These are phyloP conservation scores for Oryzias curvinotus DNA, from an alignment of 2,113 vertebrate species.

Conservation along the genomic window DNA sequence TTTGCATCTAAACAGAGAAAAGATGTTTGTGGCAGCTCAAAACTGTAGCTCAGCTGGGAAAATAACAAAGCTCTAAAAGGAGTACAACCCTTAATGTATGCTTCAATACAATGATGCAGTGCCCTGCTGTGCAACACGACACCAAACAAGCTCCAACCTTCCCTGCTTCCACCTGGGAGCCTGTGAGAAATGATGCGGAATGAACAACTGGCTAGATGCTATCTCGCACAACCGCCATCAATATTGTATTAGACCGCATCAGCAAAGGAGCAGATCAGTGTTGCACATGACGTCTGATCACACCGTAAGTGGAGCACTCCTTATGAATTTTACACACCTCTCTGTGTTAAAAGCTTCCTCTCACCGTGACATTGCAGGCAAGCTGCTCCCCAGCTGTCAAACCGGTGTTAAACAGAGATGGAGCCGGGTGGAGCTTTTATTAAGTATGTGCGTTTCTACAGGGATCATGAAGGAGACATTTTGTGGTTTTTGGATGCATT, in stretches of 20 bases:
- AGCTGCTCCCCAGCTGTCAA: slow-evolving; percentile 58
- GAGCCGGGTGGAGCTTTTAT: slow-evolving; percentile 21
- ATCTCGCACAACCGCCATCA: slow-evolving; percentile 63
- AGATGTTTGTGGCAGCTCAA: slow-evolving; percentile 12
- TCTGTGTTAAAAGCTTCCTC: slow-evolving; percentile 62
- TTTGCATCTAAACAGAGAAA: slow-evolving; percentile 13
- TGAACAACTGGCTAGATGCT: slow-evolving; percentile 40
- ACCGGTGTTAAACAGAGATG: slow-evolving; percentile 29
- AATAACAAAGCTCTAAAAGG: not conserved
- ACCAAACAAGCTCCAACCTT: slow-evolving; percentile 9
- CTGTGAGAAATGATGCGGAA: slow-evolving; percentile 65
- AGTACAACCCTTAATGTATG: not conserved
- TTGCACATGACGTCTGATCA: slow-evolving; percentile 44
- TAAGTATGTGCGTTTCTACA: slow-evolving; percentile 8
- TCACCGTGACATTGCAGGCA: slow-evolving; percentile 38
- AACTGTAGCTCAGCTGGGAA: slow-evolving; percentile 8
- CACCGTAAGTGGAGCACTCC: slow-evolving; percentile 53
- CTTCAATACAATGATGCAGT: not conserved
- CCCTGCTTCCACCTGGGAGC: slow-evolving; percentile 3
- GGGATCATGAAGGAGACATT: not conserved
- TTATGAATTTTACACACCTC: slow-evolving; percentile 72
- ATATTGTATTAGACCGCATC: slow-evolving; percentile 57
- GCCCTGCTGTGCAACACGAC: slow-evolving; percentile 6
- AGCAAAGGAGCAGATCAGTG: slow-evolving; percentile 59
- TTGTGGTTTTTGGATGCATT: slow-evolving; percentile 11